These are phyloP conservation scores for Linnaemya vulpina DNA, from an alignment of 2,888 invertebrate species.

Conservation along the genomic window DNA sequence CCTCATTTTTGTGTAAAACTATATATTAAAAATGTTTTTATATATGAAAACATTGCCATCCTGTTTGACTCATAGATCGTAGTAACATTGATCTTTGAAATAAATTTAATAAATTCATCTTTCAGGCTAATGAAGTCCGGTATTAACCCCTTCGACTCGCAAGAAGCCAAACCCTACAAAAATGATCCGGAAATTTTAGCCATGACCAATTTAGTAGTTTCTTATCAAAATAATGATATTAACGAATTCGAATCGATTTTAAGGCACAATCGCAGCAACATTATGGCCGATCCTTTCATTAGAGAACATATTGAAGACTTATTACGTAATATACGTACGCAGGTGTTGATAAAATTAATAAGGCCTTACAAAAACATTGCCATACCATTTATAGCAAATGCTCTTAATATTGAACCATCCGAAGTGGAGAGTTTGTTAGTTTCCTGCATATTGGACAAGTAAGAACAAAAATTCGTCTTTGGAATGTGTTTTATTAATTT, in stretches of 20 bases:
- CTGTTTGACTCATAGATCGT: too few species aligned
- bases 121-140: conserved; percentile 98
- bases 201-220: conserved; percentile 98
- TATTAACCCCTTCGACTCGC: conserved; percentile 99
- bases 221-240: conserved; percentile 99
- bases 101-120: neutral
- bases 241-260: conserved; percentile 98
- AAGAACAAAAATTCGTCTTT: conserved; percentile 79
- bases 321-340: conserved; percentile 96
- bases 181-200: conserved; percentile 99
- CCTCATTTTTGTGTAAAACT: too few species aligned
- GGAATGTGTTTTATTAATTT: neutral
- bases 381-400: conserved; percentile 98
- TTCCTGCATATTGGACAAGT: conserved; percentile 98
- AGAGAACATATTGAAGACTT: conserved; percentile 99
- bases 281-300: conserved; percentile 99
- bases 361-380: conserved; percentile 99
- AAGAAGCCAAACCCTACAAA: conserved; percentile 99
- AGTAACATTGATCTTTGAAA: too few species aligned
- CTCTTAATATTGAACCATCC: conserved; percentile 94
- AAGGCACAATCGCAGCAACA: conserved; percentile 95
- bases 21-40: too few species aligned
- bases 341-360: conserved; percentile 98
- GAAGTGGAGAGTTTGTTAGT: conserved; percentile 98
- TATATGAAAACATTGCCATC: neutral